Percentiles rank a stretch among this genome's conserved stretches.
Evolutionary conservation across 2,888 invertebrate species (phyloP).

Genomic region (Pegoplata infirma): DNA sequence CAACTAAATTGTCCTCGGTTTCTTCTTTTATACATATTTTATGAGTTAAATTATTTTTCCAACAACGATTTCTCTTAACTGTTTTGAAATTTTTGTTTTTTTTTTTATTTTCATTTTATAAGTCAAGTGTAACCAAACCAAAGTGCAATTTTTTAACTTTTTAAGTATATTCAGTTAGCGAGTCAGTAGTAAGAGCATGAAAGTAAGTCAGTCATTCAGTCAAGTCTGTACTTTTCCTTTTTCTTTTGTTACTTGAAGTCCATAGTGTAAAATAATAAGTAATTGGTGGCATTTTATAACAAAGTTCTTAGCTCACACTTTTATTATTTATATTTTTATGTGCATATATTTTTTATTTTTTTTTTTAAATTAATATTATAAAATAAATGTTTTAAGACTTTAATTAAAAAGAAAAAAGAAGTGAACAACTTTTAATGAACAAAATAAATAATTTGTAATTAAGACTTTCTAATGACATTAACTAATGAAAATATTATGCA

Average conservation of each 20-base stretch:
- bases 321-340: too few species aligned
- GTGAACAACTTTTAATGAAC: slow-evolving; percentile 25
- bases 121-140: slow-evolving; percentile 28
- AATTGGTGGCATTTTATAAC: slow-evolving; percentile 57
- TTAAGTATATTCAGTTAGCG: slow-evolving; percentile 4
- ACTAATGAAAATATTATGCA: slow-evolving; percentile 12
- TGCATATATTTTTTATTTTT: background rate
- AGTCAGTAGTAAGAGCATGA: too few species aligned
- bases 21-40: slow-evolving; percentile 11
- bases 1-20: slow-evolving; percentile 33
- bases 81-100: background rate
- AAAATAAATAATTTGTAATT: slow-evolving; percentile 46
- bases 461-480: slow-evolving; percentile 33
- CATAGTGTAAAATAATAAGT: slow-evolving; percentile 33
- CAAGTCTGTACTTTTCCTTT: background rate
- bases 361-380: background rate
- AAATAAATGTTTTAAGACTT: background rate
- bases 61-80: background rate
- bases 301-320: slow-evolving; percentile 18
- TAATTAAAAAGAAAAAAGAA: background rate
- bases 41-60: slow-evolving; percentile 15
- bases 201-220: background rate
- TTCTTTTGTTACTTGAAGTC: background rate
- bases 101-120: background rate
- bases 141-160: slow-evolving; percentile 24